A percentile compares a stretch with the other conserved stretches of the same genome.
phyloP scores from a whole-genome alignment of 2,888 invertebrate species.

The Rhagonycha fulva region DNA sequence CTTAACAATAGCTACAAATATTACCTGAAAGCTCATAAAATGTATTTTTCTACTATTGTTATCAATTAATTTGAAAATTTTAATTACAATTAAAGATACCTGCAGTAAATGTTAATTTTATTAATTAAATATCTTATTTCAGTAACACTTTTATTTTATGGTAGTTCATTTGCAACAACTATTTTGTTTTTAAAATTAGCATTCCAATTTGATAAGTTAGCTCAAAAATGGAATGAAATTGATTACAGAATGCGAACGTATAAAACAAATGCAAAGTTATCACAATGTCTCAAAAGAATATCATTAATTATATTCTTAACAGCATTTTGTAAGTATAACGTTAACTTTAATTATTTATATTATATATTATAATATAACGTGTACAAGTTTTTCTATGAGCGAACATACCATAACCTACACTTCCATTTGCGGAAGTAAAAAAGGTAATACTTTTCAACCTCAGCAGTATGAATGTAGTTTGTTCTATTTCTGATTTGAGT shows the following conservation, averaged over 20 bases:
- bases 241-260: constrained; percentile 47
- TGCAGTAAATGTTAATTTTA: neutral
- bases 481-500: too few relatives aligned
- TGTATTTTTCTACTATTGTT: too few relatives aligned
- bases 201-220: constrained; percentile 54
- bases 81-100: too few relatives aligned
- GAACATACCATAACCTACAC: neutral
- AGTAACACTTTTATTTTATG: constrained; percentile 61
- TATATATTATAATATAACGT: too few relatives aligned
- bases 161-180: constrained; percentile 58
- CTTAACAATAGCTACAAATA: too few relatives aligned
- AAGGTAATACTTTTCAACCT: too few relatives aligned
- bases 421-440: neutral
- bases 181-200: constrained; percentile 59
- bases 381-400: neutral
- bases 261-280: constrained; percentile 39
- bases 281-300: constrained; percentile 48
- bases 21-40: too few relatives aligned
- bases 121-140: constrained; percentile 10
- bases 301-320: constrained; percentile 47
- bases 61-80: too few relatives aligned
- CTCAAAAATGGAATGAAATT: constrained; percentile 51
- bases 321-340: constrained; percentile 45
- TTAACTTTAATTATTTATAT: neutral
- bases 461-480: too few relatives aligned